Evolutionary conservation across 2,888 invertebrate genomes (phyloP), one percentile per base, ranked within the genome.

Genomic region (Cylloceria caligata): DNA sequence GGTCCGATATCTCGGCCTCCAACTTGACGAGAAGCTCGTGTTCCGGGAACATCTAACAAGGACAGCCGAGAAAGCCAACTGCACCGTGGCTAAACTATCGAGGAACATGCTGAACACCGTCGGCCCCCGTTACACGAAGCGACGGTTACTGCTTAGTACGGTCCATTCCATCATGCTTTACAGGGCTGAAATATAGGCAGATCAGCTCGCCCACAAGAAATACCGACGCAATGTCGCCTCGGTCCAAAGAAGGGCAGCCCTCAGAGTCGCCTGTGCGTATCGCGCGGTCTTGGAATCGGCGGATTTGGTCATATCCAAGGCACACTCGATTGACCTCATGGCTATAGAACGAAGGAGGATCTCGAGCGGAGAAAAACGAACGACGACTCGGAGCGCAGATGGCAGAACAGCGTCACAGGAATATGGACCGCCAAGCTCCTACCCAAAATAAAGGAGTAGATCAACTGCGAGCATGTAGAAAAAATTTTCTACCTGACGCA

Each of bases 401-500:
- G 78, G 78, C 49, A 57, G n/a, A 47, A 60, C 9, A 65, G 19
- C 13, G 45, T 64, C 24, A 42, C 47, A 9, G 73, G 30, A 52
- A 79, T 47, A 36, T 78, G 45, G 73, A 78, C 81, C 2, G 62
- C 21, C 7, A 57, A 19, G 7, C 67, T 81, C 4, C 67, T 81
- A 1, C 65, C 67, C 7, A 19, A 34, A 27, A 13, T 81, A 36
- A 24, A 24, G 7, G 6, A 39, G 19, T 84, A 78, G 83, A 16
- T 62, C 1, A 19, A 21, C 0, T 24, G 77, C 0, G 60, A 49
- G 2, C 62, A 73, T 19, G 80, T 62, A 2, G 79, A 83, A 5
- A 72, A 81, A 1, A 68, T 75, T 34, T 87, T 76, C 39, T 83
- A 84, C 76, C 49, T 86, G 0, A 87, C 85, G 4, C 86, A 87